Conservation (phyloP, 2,797 vertebrate genomes). For the Natrix natrix region DNA sequence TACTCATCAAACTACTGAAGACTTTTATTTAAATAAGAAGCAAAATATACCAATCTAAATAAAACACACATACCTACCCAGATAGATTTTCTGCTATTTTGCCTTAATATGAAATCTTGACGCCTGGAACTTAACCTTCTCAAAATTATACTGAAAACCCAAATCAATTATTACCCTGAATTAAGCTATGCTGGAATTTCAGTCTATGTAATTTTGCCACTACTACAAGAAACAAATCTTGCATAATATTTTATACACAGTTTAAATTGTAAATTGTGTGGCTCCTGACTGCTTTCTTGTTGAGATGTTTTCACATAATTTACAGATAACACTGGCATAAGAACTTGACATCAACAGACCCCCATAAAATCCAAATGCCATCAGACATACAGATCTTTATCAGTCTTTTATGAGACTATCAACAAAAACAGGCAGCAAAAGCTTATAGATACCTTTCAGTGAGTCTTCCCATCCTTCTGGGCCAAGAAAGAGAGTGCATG, state of each 20-base stretch:
- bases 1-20: neutral
- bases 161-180: slow-evolving; percentile 9
- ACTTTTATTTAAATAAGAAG: neutral
- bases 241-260: neutral
- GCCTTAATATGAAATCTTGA: neutral
- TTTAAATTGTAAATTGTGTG: neutral
- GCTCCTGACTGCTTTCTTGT: neutral
- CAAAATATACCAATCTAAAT: neutral
- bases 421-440: neutral
- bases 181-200: neutral
- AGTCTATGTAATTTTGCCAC: neutral
- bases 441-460: neutral
- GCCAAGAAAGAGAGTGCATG: neutral
- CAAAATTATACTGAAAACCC: slow-evolving; percentile 1
- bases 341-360: neutral
- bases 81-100: neutral
- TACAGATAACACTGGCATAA: neutral
- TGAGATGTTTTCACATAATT: neutral
- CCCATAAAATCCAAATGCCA: neutral
- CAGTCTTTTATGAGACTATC: neutral
- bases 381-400: neutral
- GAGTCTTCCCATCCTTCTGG: neutral
- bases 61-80: slow-evolving; percentile 11
- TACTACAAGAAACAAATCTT: neutral
- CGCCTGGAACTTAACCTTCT: neutral